A percentile compares a stretch with the other conserved stretches of the same genome.
phyloP scores from a whole-genome alignment of 2,888 invertebrate genomes.

The Tipula unca region DNA sequence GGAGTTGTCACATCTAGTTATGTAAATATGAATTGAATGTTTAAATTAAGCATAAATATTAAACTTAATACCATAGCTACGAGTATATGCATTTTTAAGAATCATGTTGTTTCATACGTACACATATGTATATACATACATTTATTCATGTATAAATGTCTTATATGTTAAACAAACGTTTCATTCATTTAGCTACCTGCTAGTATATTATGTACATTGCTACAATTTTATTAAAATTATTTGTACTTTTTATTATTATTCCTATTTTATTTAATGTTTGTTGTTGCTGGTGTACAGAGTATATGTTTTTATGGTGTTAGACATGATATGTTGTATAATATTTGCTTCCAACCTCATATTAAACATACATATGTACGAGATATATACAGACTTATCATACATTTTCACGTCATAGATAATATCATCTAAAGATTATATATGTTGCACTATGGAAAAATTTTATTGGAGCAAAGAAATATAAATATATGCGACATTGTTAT shows the following conservation, averaged over 20 bases:
- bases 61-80: no score
- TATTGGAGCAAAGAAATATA: not conserved
- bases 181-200: not conserved
- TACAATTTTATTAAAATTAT: constrained; percentile 8
- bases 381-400: not conserved
- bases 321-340: not conserved
- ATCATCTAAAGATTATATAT: not conserved
- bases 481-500: not conserved
- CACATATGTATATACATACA: not conserved
- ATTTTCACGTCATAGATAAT: constrained; percentile 9
- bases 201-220: not conserved
- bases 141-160: not conserved
- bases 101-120: no score
- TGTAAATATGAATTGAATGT: no score
- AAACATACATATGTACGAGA: not conserved
- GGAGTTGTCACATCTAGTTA: no score
- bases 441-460: not conserved
- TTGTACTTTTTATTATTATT: not conserved
- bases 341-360: not conserved
- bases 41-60: no score
- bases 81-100: no score
- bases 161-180: not conserved
- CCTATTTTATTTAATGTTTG: not conserved
- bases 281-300: not conserved
- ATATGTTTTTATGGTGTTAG: not conserved